A percentile compares a stretch with the other conserved stretches of the same genome.
These are phyloP conservation scores for Buphagus erythrorhynchus DNA, from an alignment of 2,797 vertebrate species.

Conservation along the genomic window DNA sequence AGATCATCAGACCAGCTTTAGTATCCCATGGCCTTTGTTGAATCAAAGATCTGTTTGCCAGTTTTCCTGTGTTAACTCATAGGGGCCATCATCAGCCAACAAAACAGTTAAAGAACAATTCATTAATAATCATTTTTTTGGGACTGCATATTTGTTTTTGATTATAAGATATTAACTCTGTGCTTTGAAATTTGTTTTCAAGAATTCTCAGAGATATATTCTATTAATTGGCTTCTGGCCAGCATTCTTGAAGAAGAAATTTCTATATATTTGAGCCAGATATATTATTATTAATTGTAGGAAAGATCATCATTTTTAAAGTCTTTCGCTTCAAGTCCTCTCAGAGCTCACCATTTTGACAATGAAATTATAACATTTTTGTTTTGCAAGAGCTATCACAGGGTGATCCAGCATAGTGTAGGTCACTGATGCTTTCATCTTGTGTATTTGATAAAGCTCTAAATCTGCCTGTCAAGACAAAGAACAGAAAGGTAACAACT, in stretches of 20 bases:
- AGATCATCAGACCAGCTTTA: not conserved
- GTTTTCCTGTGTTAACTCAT: not conserved
- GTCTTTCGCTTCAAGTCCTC: not conserved
- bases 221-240: not conserved
- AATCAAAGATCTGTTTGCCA: not conserved
- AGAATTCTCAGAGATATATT: not conserved
- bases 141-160: not conserved
- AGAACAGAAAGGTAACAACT: constrained; percentile 67
- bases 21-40: not conserved
- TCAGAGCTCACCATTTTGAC: not conserved
- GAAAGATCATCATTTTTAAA: not conserved
- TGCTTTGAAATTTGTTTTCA: not conserved
- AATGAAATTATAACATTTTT: constrained; percentile 26
- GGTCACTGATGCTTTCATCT: constrained; percentile 8
- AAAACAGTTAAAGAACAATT: not conserved
- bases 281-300: not conserved
- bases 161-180: not conserved
- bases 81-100: not conserved
- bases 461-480: constrained; percentile 65
- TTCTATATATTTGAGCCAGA: not conserved
- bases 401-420: not conserved
- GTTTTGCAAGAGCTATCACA: not conserved
- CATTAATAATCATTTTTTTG: not conserved
- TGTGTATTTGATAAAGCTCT: constrained; percentile 50
- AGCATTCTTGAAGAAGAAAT: not conserved